phyloP scores from a whole-genome alignment of 64 coral and sea anemone genomes.

The Astreopora myriophthalma region DNA sequence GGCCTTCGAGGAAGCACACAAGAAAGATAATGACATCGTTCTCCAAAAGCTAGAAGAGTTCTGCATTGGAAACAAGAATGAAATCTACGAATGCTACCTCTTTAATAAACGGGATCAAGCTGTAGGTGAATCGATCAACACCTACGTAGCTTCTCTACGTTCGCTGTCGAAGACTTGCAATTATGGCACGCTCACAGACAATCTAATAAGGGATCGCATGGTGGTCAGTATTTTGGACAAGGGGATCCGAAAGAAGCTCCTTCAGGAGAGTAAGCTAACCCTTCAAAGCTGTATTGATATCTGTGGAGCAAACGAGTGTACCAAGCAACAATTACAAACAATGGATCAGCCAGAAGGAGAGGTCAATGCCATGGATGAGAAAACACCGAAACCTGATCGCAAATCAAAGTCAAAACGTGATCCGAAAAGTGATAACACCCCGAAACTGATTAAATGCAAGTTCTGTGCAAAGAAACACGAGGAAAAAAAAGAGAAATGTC shows the following conservation, averaged over 20 bases:
- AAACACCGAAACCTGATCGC: not conserved
- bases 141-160: too few species aligned
- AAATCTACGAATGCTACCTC: constrained; percentile 50
- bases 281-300: constrained; percentile 15
- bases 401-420: not conserved
- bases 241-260: constrained; percentile 5
- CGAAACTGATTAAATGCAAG: constrained; percentile 9
- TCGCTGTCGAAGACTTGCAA: constrained; percentile 37
- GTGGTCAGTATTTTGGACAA: constrained; percentile 22
- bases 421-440: not conserved
- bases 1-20: constrained; percentile 14
- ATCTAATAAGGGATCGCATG: constrained; percentile 3
- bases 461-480: constrained; percentile 48
- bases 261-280: not conserved
- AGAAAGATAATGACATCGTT: constrained; percentile 7
- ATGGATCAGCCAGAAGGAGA: not conserved
- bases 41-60: constrained; percentile 47
- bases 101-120: constrained; percentile 69
- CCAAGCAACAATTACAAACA: not conserved
- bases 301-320: constrained; percentile 6
- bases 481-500: not conserved
- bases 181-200: not conserved
- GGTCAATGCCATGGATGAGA: not conserved
- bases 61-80: constrained; percentile 34
- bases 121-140: too few species aligned